phyloP scores from a whole-genome alignment of 2,113 vertebrate genomes.

The Paratilapia polleni region DNA sequence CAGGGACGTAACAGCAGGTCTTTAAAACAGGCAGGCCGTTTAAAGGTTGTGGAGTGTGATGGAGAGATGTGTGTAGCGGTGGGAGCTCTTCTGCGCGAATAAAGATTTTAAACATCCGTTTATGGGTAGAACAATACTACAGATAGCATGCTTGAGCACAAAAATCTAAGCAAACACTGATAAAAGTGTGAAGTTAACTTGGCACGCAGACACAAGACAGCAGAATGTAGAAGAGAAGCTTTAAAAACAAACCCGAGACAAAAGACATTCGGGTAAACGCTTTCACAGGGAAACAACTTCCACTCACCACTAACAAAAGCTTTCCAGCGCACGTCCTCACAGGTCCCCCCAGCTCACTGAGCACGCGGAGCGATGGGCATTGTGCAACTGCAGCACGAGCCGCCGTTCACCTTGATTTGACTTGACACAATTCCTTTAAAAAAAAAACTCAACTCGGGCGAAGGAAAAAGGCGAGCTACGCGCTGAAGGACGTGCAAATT shows the following conservation, averaged over 20 bases:
- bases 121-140: not conserved
- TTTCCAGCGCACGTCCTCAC: not conserved
- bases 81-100: not conserved
- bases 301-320: constrained; percentile 37
- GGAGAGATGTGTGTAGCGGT: not conserved
- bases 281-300: not conserved
- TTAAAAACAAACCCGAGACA: not conserved
- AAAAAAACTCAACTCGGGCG: not conserved
- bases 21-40: not conserved
- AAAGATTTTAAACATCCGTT: not conserved
- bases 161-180: constrained; percentile 20
- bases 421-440: constrained; percentile 7
- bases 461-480: not conserved
- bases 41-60: not conserved
- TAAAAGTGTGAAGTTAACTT: constrained; percentile 8
- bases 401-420: constrained; percentile 24
- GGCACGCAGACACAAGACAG: not conserved
- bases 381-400: not conserved
- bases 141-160: not conserved
- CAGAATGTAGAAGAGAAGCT: not conserved
- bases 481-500: constrained; percentile 25
- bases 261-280: not conserved
- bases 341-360: not conserved
- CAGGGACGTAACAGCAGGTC: not conserved
- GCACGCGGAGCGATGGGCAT: constrained; percentile 6